Base-by-base conservation (phyloP, 2,888 invertebrate genomes). In the Drosophila mayaguana region DNA sequence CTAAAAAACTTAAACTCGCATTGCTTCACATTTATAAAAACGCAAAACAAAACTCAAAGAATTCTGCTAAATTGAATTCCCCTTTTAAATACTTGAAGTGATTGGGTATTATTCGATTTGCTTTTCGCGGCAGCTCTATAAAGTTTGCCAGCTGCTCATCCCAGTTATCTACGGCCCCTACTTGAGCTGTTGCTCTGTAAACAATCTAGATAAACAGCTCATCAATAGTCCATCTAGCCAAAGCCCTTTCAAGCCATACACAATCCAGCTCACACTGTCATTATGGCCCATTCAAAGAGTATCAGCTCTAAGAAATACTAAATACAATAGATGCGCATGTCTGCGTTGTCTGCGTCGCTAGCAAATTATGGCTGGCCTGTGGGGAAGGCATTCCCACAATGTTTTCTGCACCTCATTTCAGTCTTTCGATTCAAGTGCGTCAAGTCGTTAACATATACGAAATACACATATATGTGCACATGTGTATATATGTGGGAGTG, bases 331-430 rank as follows among this genome's bases (percentile, higher is more conserved):
- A 38, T 65, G 56, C 46, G 71, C 36, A 50, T 56, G 45, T 67
- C 42, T 53, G 28, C 20, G 57, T 25, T 53, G 62, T 40, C 57
- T 63, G 57, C 65, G 68, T 71, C 63, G 60, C 64, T 63, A 66
- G 8, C 79, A 70, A 82, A 80, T 83, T 78, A 83, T 75, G 76
- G 69, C 60, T 54, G 71, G 57, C 63, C 43, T 56, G 34, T 46
- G 69, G 78, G 73, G 65, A 74, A 83, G 74, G 74, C 56, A 72
- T 76, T 76, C 61, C 64, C 67, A 63, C 63, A 64, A 36, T 25
- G 64, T 46, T 64, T 53, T 43, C 79, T 77, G 69, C 86, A 86
- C 77, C 83, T 77, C 86, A 83, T 85, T 83, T 80, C 18, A 65
- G 62, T 72, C 68, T 65, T 66, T 67, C 68, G 63, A 73, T 83